These are phyloP conservation scores for Tipula helvola DNA, from an alignment of 2,888 invertebrate genomes.

Conservation along the genomic window DNA sequence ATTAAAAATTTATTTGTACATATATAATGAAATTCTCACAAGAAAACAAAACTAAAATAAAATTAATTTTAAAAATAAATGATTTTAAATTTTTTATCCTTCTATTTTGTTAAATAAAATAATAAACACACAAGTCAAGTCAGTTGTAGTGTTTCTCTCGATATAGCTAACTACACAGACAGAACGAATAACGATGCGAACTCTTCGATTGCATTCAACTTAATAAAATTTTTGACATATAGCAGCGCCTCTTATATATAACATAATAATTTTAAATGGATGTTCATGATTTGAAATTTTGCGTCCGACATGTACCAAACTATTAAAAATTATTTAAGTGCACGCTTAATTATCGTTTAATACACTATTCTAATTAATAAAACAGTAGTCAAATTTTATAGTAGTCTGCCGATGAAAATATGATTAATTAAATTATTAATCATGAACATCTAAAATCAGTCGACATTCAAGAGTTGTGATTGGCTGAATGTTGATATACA, in stretches of 20 bases:
- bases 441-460: neutral
- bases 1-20: neutral
- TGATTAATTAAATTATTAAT: neutral
- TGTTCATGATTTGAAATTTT: neutral
- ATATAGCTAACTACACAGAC: neutral
- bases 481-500: neutral
- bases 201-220: neutral
- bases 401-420: neutral
- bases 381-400: neutral
- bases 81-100: neutral
- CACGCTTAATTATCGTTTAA: neutral
- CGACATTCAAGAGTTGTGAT: neutral
- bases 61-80: neutral
- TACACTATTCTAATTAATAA: neutral
- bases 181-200: neutral
- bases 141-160: neutral
- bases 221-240: neutral
- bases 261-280: neutral
- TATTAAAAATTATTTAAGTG: neutral
- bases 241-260: slow-evolving; percentile 4
- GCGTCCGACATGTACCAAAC: neutral
- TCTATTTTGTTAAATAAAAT: neutral
- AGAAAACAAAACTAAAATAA: neutral
- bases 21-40: neutral
- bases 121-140: neutral